phyloP scores from a whole-genome alignment of 2,888 invertebrate genomes.

The Drosophila affinis region DNA sequence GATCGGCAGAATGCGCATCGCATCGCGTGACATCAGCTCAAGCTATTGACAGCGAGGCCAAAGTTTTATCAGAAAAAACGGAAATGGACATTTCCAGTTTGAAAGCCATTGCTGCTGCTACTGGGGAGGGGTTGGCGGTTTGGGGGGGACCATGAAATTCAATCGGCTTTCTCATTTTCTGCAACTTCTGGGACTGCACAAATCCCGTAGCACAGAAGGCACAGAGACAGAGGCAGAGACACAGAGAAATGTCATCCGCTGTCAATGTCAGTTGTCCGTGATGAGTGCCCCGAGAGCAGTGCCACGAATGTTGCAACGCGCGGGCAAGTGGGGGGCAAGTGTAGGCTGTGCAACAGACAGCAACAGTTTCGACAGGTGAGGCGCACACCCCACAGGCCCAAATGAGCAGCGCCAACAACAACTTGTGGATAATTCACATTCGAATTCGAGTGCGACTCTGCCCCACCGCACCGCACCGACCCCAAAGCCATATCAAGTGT shows the following conservation, averaged over 20 bases:
- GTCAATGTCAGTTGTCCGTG: conserved; percentile 40
- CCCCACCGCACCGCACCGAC: not conserved
- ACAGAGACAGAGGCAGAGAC: conserved; percentile 6
- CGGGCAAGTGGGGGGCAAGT: not conserved
- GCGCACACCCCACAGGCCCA: conserved; percentile 40
- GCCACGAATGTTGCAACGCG: not conserved
- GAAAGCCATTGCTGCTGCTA: not conserved
- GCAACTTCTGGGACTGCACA: not conserved
- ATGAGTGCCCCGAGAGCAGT: conserved; percentile 2
- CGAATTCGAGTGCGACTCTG: conserved; percentile 35
- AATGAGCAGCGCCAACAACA: conserved; percentile 30
- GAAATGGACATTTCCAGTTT: not conserved
- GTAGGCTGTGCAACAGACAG: conserved; percentile 22
- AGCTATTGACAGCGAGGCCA: not conserved
- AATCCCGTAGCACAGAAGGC: not conserved
- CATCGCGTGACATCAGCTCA: not conserved
- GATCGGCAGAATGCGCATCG: too few species aligned
- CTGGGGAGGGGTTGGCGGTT: too few species aligned
- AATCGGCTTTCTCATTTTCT: conserved; percentile 32
- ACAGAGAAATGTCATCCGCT: conserved; percentile 55
- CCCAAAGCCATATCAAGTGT: conserved; percentile 40
- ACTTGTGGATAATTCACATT: conserved; percentile 56
- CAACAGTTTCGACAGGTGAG: conserved; percentile 54
- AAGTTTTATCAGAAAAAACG: not conserved
- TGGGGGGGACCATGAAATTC: not conserved